Evolutionary conservation across 2,888 invertebrate species (phyloP).

Genomic region (Steinernema hermaphroditum): DNA sequence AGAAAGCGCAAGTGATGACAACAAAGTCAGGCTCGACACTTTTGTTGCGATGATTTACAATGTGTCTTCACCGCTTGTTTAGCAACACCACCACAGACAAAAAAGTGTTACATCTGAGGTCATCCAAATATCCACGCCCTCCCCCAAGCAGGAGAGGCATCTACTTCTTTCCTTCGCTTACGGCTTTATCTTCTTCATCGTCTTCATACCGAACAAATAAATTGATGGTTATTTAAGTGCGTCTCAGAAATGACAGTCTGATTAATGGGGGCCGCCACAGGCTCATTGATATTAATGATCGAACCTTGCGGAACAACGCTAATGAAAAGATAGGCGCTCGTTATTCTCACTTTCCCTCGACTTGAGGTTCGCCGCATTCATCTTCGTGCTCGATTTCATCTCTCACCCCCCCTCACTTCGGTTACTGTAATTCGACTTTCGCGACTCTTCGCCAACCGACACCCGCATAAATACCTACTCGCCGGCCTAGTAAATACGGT

Average conservation of each 20-base stretch:
- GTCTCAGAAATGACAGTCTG: slow-evolving; percentile 25
- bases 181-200: background rate
- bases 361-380: background rate
- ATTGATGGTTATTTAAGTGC: slow-evolving; percentile 27
- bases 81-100: background rate
- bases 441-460: too few relatives aligned
- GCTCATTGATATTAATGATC: slow-evolving; percentile 31
- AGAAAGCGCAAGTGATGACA: slow-evolving; percentile 18
- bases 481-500: background rate
- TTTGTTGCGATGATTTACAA: slow-evolving; percentile 17
- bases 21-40: slow-evolving; percentile 25
- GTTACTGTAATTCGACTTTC: background rate
- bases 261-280: slow-evolving; percentile 24
- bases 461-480: too few relatives aligned
- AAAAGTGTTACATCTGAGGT: slow-evolving; percentile 30
- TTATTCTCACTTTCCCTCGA: background rate
- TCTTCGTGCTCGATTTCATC: background rate
- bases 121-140: slow-evolving; percentile 4
- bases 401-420: background rate
- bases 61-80: slow-evolving; percentile 20
- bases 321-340: slow-evolving; percentile 6
- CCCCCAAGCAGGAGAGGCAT: background rate
- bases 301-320: slow-evolving; percentile 28
- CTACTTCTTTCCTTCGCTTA: background rate
- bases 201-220: background rate